Conservation (phyloP, 2,888 invertebrate species). For the Laspeyria flexula region DNA sequence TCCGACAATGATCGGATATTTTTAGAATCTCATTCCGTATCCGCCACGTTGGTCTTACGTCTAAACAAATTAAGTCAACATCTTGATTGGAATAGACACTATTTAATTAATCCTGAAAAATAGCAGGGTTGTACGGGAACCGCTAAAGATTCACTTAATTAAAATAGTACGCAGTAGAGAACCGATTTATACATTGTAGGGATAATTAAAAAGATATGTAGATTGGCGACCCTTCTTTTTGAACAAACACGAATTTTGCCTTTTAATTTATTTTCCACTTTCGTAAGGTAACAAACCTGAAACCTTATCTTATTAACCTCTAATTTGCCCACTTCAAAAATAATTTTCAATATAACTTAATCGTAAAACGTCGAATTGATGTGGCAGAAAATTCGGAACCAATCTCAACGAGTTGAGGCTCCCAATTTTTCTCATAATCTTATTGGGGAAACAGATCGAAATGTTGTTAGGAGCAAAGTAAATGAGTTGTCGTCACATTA, state of each 20-base stretch:
- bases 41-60: conserved; percentile 27
- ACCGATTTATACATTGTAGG: conserved; percentile 45
- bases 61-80: conserved; percentile 48
- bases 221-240: background rate
- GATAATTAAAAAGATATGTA: conserved; percentile 18
- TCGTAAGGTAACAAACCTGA: background rate
- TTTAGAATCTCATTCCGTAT: conserved; percentile 39
- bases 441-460: conserved; percentile 23
- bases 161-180: conserved; percentile 48
- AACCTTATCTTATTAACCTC: background rate
- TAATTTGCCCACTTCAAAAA: background rate
- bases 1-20: conserved; percentile 32
- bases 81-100: conserved; percentile 40
- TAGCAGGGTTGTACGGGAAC: conserved; percentile 32
- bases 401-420: conserved; percentile 12
- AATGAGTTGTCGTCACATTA: conserved; percentile 40
- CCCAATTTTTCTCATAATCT: conserved; percentile 20
- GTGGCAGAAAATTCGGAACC: conserved; percentile 31
- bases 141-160: conserved; percentile 45
- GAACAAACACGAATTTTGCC: too few relatives aligned
- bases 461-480: conserved; percentile 21
- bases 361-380: conserved; percentile 25
- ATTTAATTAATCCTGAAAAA: conserved; percentile 62
- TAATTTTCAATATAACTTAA: conserved; percentile 13
- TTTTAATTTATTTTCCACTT: background rate